Evolutionary conservation across 2,888 invertebrate species (phyloP), one percentile per base, ranked within the genome.

Genomic region (Rhimphoctona megacephalus): DNA sequence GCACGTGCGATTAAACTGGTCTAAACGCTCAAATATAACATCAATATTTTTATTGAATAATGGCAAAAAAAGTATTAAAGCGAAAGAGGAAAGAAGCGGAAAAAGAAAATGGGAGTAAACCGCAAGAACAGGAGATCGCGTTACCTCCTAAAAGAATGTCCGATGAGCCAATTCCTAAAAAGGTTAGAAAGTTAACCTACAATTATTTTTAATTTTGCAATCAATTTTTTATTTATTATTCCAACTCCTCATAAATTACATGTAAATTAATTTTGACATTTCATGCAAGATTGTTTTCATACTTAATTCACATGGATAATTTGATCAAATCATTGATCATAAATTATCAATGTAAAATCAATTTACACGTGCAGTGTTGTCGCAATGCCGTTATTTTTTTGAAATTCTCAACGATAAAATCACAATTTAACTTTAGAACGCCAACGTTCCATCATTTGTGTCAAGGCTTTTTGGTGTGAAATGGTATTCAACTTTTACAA

Each of bases 151-250:
- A 96, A 84, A 95, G 97, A 91, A 95, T 95, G 91, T 98, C 98
- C 0, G 97, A 97, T 93, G 97, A 97, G 90, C 96, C 96, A 0
- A 90, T 95, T 69, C 95, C 96, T 0, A 97, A 96, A 94, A 97
- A 96, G 95, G 97, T 97, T 95, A 91, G 91, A 79, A 61, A 83
- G 80, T 80, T 89, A 88, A 88, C 85, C 87, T 85, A 30, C 19
- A 83, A 82, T 61, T 52, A 30, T 46, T 19, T 49, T 19, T 19
- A 49, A n/a, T 49, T 46, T 1, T n/a, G n/a, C 14, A 46, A 17
- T 46, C 46, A 17, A 46, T 46, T 19, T 49, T 49, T 19, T n/a
- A 19, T 17, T 19, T 5, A 19, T 49, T 19, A 49, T 7, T 19
- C 19, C 17, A 49, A 17, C 19, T 4, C 5, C n/a, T 7, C 7